A percentile compares a stretch with the other conserved stretches of the same genome.
Evolutionary conservation across 2,888 invertebrate species (phyloP).

Genomic region (Sarcophaga carnaria): DNA sequence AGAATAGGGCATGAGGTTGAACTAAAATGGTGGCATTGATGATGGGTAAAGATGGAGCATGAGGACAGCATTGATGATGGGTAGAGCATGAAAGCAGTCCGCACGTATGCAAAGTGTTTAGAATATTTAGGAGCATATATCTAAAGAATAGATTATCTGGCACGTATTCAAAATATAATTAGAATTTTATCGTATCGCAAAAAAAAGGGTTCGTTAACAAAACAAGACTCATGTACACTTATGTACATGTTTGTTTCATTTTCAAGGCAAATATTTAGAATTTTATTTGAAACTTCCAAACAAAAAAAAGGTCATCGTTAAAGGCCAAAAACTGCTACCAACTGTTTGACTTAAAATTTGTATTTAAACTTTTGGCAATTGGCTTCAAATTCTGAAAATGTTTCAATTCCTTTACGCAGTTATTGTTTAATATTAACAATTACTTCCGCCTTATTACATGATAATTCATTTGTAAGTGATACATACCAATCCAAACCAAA

Average conservation of each 20-base stretch:
- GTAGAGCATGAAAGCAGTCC: not conserved
- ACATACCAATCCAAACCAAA: constrained; percentile 52
- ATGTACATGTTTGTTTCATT: not conserved
- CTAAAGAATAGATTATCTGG: constrained; percentile 32
- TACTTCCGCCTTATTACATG: constrained; percentile 79
- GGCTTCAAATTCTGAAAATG: no score
- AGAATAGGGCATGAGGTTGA: constrained; percentile 2
- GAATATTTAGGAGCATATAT: constrained; percentile 10
- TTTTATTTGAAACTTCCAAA: not conserved
- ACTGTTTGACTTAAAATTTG: no score
- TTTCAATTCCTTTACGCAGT: not conserved
- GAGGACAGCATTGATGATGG: not conserved
- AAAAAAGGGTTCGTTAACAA: constrained; percentile 45
- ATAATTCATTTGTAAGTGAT: constrained; percentile 75
- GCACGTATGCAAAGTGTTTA: constrained; percentile 1
- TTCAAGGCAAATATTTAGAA: not conserved
- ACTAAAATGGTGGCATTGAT: constrained; percentile 38
- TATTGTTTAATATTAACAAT: constrained; percentile 72
- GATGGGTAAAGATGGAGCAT: constrained; percentile 35
- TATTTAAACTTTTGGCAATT: not conserved
- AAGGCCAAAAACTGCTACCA: not conserved
- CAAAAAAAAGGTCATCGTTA: constrained; percentile 6
- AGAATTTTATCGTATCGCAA: constrained; percentile 43
- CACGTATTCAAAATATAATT: constrained; percentile 62
- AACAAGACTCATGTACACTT: not conserved